A percentile compares a stretch with the other conserved stretches of the same genome.
These are phyloP conservation scores for Cancer borealis DNA, from an alignment of 2,888 invertebrate species.

Conservation along the genomic window DNA sequence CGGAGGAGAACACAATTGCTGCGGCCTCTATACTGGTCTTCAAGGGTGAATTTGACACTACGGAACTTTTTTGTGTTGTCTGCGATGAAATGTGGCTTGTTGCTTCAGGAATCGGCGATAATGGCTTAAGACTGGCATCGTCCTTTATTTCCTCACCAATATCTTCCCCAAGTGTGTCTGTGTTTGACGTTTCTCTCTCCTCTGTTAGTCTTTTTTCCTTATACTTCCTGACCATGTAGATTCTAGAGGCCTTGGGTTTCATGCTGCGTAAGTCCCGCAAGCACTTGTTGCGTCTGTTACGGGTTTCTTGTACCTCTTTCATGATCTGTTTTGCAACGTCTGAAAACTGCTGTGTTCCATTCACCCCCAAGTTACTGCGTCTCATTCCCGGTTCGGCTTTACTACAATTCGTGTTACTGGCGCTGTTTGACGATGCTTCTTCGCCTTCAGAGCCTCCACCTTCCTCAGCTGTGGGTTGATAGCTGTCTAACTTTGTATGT, in stretches of 20 bases:
- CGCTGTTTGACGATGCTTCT: background rate
- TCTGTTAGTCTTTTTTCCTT: background rate
- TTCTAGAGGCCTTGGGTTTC: constrained; percentile 48
- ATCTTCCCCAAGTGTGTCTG: background rate
- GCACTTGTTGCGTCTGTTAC: constrained; percentile 52
- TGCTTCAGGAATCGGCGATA: background rate
- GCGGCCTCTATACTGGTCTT: background rate
- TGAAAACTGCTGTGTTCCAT: constrained; percentile 54
- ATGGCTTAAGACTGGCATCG: background rate
- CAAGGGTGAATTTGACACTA: background rate
- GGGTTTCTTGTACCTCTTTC: constrained; percentile 72
- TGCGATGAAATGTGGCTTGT: background rate
- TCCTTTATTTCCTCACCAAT: background rate
- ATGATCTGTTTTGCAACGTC: constrained; percentile 70
- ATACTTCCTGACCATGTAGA: constrained; percentile 30
- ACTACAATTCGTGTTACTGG: background rate
- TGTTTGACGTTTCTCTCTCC: background rate
- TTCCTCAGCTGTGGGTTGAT: background rate
- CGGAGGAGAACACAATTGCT: background rate
- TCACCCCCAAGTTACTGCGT: background rate
- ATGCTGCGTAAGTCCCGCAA: constrained; percentile 60
- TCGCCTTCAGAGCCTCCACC: constrained; percentile 4
- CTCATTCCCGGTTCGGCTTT: background rate
- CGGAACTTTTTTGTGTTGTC: background rate
- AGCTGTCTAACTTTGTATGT: background rate